A percentile compares a stretch with the other conserved stretches of the same genome.
phyloP scores from a whole-genome alignment of 1,140 invertebrate species.

The Protaetia brevitarsis region DNA sequence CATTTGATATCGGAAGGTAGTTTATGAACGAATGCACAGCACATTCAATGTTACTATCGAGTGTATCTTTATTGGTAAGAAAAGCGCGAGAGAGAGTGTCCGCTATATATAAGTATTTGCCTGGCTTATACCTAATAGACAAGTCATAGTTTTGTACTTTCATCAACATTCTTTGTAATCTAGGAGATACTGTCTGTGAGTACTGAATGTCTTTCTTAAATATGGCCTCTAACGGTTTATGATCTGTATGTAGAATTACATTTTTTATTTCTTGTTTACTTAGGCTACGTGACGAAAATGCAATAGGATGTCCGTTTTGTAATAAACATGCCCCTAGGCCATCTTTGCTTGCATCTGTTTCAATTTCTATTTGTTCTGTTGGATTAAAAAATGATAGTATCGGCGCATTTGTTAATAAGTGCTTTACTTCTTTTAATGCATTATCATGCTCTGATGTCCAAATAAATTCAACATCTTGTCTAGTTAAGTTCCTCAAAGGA shows the following conservation, averaged over 20 bases:
- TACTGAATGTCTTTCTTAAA: neutral
- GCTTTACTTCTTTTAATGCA: neutral
- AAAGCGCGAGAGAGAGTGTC: slow-evolving; percentile 35
- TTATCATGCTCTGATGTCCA: slow-evolving; percentile 30
- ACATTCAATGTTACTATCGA: too few species aligned
- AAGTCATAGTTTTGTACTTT: slow-evolving; percentile 38
- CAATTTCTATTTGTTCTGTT: slow-evolving; percentile 28
- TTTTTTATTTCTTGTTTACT: neutral
- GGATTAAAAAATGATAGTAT: slow-evolving; percentile 36
- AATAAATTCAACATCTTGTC: slow-evolving; percentile 31
- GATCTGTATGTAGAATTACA: neutral
- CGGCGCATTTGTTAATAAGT: neutral
- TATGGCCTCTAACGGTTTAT: neutral
- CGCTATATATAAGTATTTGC: slow-evolving; percentile 33
- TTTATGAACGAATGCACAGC: too few species aligned
- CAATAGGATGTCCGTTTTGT: slow-evolving; percentile 43
- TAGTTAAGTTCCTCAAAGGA: slow-evolving; percentile 32
- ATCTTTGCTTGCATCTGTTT: slow-evolving; percentile 39
- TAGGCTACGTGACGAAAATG: slow-evolving; percentile 39
- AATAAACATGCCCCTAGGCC: slow-evolving; percentile 44
- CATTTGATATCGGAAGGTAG: too few species aligned
- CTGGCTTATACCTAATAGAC: slow-evolving; percentile 39
- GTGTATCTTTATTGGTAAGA: too few species aligned
- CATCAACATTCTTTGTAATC: slow-evolving; percentile 40
- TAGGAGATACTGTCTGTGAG: too few species aligned